Evolutionary conservation across 2,113 vertebrate species (phyloP), one percentile per base, ranked within the genome.

Genomic region (Siniperca knerii): DNA sequence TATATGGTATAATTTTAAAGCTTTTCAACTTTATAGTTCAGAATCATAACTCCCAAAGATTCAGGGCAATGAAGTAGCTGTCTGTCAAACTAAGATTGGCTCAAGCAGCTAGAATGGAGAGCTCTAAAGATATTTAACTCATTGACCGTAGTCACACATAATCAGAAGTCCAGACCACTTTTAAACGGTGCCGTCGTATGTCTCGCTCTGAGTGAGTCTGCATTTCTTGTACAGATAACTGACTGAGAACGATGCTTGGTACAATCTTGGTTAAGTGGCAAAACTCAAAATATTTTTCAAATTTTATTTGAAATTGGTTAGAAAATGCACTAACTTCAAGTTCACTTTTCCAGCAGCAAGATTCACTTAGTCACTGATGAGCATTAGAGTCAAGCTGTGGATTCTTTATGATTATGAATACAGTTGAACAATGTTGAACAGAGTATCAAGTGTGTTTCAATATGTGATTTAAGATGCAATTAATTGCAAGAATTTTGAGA

Each of bases 141-240:
- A 37, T 9, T 76, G 48, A 71, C 48, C 48, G 40, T 44, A 29
- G 46, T 69, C 50, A 48, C 57, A 76, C 46, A 65, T 76, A 50
- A 76, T 58, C 58, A 66, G 12, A 29, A 20, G 37, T 60, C 64
- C 48, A 75, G 40, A 60, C 66, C 58, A 40, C 65, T 40, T 55
- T 25, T 64, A 9, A 50, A 50, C 29, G 5, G 52, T 52, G 29
- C 23, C 75, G 60, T 35, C 1, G 21, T 8, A 48, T 40, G 60
- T 55, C 58, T 86, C 6, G 1, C 42, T 40, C 8, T 37, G 4
- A 65, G 60, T 46, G n/a, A 44, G n/a, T 60, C 46, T 72, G 67
- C 75, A 42, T 44, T 21, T 42, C 37, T 44, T 72, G 11, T 20
- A 54, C 35, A 65, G 6, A 73, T 65, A 8, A 55, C 46, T 25